A percentile compares a stretch with the other conserved stretches of the same genome.
Conservation (phyloP, 2,797 vertebrate species). For the Monodelphis domestica region DNA sequence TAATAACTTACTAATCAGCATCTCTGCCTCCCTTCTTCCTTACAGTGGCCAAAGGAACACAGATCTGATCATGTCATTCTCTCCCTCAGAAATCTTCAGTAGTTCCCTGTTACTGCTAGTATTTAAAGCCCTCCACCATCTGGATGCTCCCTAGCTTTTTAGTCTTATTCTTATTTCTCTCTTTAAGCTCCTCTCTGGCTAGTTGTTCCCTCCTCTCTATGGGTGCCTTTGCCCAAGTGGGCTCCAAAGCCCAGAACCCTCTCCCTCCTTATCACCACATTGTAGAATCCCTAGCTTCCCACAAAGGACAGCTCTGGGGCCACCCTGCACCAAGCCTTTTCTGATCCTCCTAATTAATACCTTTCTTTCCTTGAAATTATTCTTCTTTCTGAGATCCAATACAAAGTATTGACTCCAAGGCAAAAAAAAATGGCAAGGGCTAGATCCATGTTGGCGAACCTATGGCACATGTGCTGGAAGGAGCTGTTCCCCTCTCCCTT, state of each 20-base stretch:
- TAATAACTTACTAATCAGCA: not conserved
- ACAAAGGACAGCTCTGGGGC: not conserved
- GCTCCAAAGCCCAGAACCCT: not conserved
- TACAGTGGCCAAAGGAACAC: not conserved
- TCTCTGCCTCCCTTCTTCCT: not conserved
- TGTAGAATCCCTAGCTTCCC: not conserved
- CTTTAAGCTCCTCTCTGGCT: not conserved
- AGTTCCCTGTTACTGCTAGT: not conserved
- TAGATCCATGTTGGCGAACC: too few relatives aligned
- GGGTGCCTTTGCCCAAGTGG: not conserved
- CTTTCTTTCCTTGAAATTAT: not conserved
- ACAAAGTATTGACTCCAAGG: too few relatives aligned
- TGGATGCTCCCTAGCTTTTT: not conserved
- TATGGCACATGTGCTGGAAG: too few relatives aligned
- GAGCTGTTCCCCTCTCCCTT: too few relatives aligned
- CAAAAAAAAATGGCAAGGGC: too few relatives aligned
- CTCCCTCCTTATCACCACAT: not conserved
- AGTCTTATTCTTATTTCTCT: not conserved
- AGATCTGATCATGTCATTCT: not conserved
- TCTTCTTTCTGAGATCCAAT: too few relatives aligned
- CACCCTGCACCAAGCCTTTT: not conserved
- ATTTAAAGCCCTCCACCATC: not conserved
- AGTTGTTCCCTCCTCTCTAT: not conserved
- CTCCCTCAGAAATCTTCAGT: not conserved
- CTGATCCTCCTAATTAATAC: not conserved